A percentile compares a stretch with the other conserved stretches of the same genome.
Conservation (phyloP, 2,113 vertebrate genomes). For the Archilochus colubris region DNA sequence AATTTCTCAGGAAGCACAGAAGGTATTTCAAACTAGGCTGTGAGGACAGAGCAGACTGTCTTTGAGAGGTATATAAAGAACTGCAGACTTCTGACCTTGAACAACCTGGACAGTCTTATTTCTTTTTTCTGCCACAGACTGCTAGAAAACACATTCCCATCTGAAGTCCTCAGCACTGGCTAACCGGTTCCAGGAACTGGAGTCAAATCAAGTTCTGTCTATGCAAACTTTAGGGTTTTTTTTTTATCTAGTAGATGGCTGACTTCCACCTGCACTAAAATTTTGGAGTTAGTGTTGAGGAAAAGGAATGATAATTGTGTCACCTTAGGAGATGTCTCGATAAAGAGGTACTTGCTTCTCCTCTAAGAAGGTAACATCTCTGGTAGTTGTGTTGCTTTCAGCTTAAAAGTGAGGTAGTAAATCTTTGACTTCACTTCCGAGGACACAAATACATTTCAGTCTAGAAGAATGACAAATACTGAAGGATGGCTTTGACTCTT, state of each 20-base stretch:
- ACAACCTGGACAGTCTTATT: not conserved
- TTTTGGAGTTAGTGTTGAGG: not conserved
- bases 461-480: not conserved
- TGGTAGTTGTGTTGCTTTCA: not conserved
- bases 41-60: not conserved
- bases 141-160: not conserved
- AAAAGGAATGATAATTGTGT: not conserved
- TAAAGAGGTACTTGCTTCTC: not conserved
- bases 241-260: not conserved
- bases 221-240: rapidly evolving
- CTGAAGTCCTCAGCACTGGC: not conserved
- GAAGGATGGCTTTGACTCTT: not conserved
- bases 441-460: not conserved
- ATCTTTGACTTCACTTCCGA: not conserved
- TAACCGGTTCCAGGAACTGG: not conserved
- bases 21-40: not conserved
- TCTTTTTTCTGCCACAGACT: not conserved
- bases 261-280: not conserved
- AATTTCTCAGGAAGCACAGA: not conserved
- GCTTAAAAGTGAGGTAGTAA: not conserved
- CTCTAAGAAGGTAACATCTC: not conserved
- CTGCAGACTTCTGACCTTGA: not conserved
- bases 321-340: not conserved
- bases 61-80: not conserved
- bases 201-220: not conserved